Evolutionary conservation across 2,797 vertebrate genomes (phyloP).

Genomic region (Arctocebus calabarensis): DNA sequence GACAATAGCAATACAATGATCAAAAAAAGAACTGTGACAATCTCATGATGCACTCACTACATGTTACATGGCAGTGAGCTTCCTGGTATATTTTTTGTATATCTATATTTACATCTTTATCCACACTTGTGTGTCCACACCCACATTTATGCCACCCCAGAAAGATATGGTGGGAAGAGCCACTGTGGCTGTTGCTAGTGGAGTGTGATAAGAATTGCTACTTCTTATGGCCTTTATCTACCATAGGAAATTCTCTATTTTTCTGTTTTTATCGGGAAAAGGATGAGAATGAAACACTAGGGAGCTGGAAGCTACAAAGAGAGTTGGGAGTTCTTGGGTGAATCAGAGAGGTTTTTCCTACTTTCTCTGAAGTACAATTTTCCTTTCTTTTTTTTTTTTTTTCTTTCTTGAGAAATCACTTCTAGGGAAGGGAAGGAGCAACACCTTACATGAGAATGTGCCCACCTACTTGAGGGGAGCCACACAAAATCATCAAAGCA

Average conservation of each 20-base stretch:
- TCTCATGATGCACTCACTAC: background rate
- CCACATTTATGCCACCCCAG: background rate
- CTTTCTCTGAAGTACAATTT: background rate
- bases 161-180: background rate
- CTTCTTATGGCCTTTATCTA: conserved; percentile 6
- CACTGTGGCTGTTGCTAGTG: background rate
- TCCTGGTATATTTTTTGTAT: background rate
- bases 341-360: background rate
- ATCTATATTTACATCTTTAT: background rate
- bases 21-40: background rate
- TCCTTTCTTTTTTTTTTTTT: background rate
- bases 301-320: background rate
- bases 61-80: background rate
- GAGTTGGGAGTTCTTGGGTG: background rate
- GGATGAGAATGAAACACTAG: background rate
- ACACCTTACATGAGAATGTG: background rate
- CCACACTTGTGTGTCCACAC: background rate
- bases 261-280: background rate
- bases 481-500: background rate
- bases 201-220: background rate
- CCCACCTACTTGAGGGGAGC: background rate
- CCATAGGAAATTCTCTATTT: background rate
- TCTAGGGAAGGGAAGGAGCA: background rate
- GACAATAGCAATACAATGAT: background rate
- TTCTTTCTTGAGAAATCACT: background rate